These are phyloP conservation scores for Epinephelus lanceolatus DNA, from an alignment of 2,113 vertebrate genomes.

Conservation along the genomic window DNA sequence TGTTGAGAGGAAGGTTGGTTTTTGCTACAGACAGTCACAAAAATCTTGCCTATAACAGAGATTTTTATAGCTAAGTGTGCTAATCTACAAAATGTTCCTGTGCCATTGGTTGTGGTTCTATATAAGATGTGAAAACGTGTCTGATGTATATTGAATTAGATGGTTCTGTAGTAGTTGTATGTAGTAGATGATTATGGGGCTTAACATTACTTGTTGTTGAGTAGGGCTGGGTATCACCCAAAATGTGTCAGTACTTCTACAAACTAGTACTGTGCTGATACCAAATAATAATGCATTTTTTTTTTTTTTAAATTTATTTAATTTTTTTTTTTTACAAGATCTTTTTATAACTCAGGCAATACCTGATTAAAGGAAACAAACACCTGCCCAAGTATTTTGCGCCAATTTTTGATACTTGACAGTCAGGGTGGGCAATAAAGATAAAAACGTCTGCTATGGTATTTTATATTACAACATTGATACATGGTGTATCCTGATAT, in stretches of 20 bases:
- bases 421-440: not conserved
- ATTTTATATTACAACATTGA: conserved; percentile 18
- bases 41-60: conserved; percentile 32
- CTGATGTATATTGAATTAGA: conserved; percentile 28
- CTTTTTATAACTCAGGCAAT: not conserved
- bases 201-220: conserved; percentile 1
- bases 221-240: conserved; percentile 42
- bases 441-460: not conserved
- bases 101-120: conserved; percentile 60
- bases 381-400: not conserved
- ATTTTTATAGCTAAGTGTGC: conserved; percentile 39
- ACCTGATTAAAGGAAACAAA: not conserved
- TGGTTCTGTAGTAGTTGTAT: conserved; percentile 11
- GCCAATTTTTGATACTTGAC: not conserved
- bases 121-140: conserved; percentile 51
- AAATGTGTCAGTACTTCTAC: not conserved
- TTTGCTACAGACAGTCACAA: conserved; percentile 12
- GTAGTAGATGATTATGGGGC: conserved; percentile 34
- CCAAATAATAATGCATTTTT: not conserved
- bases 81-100: conserved; percentile 44
- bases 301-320: too few relatives aligned
- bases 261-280: not conserved
- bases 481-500: not conserved
- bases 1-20: not conserved
- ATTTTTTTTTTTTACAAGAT: not conserved